Conservation (phyloP, 2,888 invertebrate genomes). For the Plutella xylostella region DNA sequence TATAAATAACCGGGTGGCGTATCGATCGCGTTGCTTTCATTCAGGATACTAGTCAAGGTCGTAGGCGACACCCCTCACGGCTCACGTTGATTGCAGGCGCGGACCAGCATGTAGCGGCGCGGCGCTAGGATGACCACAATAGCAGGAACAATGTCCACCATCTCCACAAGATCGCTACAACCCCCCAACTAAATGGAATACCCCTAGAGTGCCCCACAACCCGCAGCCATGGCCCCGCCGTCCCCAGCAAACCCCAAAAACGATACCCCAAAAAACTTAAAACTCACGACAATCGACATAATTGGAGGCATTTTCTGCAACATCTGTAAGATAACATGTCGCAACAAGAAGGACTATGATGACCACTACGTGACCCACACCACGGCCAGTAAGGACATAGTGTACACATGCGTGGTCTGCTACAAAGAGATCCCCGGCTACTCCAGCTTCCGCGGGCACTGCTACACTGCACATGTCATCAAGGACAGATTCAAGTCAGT, state of each 20-base stretch:
- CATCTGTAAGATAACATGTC: constrained; percentile 61
- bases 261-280: constrained; percentile 20
- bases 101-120: constrained; percentile 50
- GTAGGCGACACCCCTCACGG: constrained; percentile 21
- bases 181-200: constrained; percentile 43
- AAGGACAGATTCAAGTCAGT: constrained; percentile 68
- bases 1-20: background rate
- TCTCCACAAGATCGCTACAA: constrained; percentile 37
- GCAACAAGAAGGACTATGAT: constrained; percentile 65
- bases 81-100: constrained; percentile 32
- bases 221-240: constrained; percentile 15
- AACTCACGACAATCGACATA: constrained; percentile 48
- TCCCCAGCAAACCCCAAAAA: background rate
- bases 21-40: constrained; percentile 4
- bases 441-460: constrained; percentile 70
- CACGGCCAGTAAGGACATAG: constrained; percentile 28
- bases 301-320: constrained; percentile 69
- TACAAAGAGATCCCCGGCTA: constrained; percentile 64
- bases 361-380: constrained; percentile 60
- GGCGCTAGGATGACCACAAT: constrained; percentile 42
- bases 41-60: constrained; percentile 1
- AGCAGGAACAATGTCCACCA: constrained; percentile 35
- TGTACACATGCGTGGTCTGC: constrained; percentile 71
- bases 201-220: constrained; percentile 30
- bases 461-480: constrained; percentile 65